phyloP scores from a whole-genome alignment of 2,888 invertebrate species.

The Dendrolimus houi region DNA sequence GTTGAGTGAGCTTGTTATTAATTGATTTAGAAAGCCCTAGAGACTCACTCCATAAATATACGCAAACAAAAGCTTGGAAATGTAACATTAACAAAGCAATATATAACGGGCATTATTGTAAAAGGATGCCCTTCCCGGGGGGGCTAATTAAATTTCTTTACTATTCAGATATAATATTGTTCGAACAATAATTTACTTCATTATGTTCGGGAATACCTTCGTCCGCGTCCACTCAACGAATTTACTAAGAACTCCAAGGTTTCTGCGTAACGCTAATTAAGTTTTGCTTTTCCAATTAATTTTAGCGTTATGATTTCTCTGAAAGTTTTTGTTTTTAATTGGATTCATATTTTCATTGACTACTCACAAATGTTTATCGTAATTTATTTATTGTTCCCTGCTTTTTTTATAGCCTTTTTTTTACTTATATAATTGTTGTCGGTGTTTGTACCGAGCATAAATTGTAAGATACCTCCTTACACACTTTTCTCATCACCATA shows the following conservation, averaged over 20 bases:
- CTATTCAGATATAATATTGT: constrained; percentile 1
- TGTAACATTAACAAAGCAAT: no score
- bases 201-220: background rate
- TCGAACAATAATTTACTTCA: constrained; percentile 2
- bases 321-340: background rate
- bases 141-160: constrained; percentile 2
- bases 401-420: no score
- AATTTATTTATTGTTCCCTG: no score
- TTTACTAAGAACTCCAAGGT: background rate
- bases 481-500: no score
- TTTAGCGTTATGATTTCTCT: background rate
- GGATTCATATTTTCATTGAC: background rate
- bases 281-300: background rate
- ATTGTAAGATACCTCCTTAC: no score
- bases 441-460: no score
- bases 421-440: no score
- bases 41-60: no score
- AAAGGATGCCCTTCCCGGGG: background rate
- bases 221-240: background rate
- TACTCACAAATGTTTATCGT: no score
- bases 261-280: background rate
- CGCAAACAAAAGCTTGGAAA: no score
- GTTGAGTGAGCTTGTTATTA: no score
- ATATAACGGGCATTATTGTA: background rate
- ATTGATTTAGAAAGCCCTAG: no score